phyloP scores from a whole-genome alignment of 1,140 invertebrate species.

The Diachasma alloeum region DNA sequence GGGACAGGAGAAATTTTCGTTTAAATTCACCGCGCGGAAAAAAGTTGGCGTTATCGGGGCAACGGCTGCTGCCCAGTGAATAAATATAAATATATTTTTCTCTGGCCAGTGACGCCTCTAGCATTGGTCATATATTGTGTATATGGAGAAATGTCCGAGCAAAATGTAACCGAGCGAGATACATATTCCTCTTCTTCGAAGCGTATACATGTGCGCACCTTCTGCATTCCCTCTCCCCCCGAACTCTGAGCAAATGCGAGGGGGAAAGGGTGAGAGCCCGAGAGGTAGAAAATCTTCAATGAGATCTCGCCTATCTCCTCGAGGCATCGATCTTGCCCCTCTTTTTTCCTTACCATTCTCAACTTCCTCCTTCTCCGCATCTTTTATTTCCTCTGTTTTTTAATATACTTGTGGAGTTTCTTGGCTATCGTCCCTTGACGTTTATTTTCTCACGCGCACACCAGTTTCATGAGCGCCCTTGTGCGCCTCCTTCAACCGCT shows the following conservation, averaged over 20 bases:
- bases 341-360: neutral
- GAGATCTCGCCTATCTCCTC: constrained; percentile 16
- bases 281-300: constrained; percentile 7
- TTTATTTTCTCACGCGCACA: neutral
- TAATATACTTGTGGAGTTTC: constrained; percentile 4
- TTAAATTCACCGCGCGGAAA: constrained; percentile 7
- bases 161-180: neutral
- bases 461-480: neutral
- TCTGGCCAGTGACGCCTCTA: neutral
- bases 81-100: constrained; percentile 16
- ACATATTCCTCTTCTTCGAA: constrained; percentile 3
- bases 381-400: neutral
- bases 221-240: neutral
- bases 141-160: constrained; percentile 5
- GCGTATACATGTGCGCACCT: neutral
- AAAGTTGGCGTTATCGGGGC: constrained; percentile 1
- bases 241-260: neutral
- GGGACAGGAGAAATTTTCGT: neutral
- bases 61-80: constrained; percentile 10
- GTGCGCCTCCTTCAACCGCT: neutral
- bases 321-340: constrained; percentile 16
- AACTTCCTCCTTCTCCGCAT: neutral
- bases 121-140: constrained; percentile 3
- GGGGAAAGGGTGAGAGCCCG: neutral
- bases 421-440: neutral